These are phyloP conservation scores for Sminthopsis crassicaudata DNA, from an alignment of 2,113 vertebrate genomes.

Conservation along the genomic window DNA sequence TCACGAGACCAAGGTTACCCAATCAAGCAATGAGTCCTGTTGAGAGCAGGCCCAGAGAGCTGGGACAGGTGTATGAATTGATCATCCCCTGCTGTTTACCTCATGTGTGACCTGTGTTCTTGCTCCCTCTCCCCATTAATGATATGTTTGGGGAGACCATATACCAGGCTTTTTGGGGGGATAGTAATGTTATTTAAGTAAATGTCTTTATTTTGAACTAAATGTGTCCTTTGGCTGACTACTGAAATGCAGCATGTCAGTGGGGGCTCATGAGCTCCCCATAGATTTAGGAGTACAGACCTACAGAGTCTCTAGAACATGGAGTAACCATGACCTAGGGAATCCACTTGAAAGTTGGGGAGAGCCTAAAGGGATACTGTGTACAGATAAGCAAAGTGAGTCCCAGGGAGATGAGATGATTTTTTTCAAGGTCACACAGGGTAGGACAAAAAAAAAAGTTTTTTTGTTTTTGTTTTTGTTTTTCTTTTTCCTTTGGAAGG, in stretches of 20 bases:
- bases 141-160: neutral
- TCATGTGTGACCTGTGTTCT: neutral
- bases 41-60: neutral
- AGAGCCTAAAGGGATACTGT: neutral
- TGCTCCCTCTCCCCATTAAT: neutral
- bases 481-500: neutral
- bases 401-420: neutral
- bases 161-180: neutral
- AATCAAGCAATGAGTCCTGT: neutral
- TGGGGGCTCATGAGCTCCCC: neutral
- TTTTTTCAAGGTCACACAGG: neutral
- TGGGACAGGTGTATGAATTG: neutral
- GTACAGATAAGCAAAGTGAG: neutral
- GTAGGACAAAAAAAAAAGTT: neutral
- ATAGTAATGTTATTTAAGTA: neutral
- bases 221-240: neutral
- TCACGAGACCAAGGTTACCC: neutral
- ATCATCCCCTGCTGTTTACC: neutral
- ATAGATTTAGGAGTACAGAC: neutral
- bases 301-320: neutral
- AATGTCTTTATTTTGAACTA: neutral
- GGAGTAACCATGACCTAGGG: neutral
- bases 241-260: neutral
- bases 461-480: neutral
- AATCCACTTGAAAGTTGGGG: neutral